Evolutionary conservation across 2,113 vertebrate species (phyloP), one percentile per base, ranked within the genome.

Genomic region (Barnardius zonarius): DNA sequence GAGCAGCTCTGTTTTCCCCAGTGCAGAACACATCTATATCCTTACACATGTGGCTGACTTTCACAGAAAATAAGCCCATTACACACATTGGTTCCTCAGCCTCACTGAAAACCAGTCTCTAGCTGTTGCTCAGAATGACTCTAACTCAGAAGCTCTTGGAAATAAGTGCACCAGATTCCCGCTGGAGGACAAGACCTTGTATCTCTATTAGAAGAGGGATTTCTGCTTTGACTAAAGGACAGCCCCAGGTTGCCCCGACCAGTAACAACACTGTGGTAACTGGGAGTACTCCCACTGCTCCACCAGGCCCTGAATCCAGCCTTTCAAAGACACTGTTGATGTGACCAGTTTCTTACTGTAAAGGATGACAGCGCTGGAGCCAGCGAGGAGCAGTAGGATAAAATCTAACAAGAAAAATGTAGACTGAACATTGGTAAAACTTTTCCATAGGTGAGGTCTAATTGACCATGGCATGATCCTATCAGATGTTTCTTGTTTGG

Each of bases 301-400:
- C 27, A 12, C 19, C 0, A 1, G 25, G 17, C 31, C 59, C 30
- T 8, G 1, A 67, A 81, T 14, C 10, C 4, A 5, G 11, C 39
- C 28, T 37, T 86, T 83, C 48, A 55, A 48, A 39, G 35, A 41
- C 24, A 37, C 9, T 20, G 8, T 1, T 64, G 31, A 30, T 76
- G 35, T 28, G 33, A 24, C n/a, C 30, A 10, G 25, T 15, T 84
- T 27, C 43, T 86, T 64, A 39, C 24, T n/a, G 24, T 52, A 54
- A 91, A 77, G 31, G 17, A 74, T 87, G 25, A 17, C 74, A 74
- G 30, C 9, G 43, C 61, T n/a, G 20, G 33, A 74, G 33, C 6
- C 51, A 51, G n/a, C 11, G 3, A 93, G 33, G 23, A 92, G 24
- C 18, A 51, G 7, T 3, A 59, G 30, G 16, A 74, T 55, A 77